phyloP scores from a whole-genome alignment of 2,888 invertebrate genomes.

The Amiota minor region DNA sequence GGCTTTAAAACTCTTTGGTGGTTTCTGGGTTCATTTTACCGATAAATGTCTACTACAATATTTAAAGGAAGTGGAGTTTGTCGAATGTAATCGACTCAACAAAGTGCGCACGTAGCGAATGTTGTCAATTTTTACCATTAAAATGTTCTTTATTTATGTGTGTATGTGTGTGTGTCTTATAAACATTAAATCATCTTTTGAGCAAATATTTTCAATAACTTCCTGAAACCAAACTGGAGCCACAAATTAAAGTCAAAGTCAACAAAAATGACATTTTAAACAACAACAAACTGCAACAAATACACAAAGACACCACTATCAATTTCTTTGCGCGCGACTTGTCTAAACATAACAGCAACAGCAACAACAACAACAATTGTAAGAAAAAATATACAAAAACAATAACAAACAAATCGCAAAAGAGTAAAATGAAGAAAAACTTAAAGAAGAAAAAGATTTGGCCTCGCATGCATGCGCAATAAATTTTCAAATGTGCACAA shows the following conservation, averaged over 20 bases:
- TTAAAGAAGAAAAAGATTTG: slow-evolving; percentile 48
- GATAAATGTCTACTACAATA: slow-evolving; percentile 8
- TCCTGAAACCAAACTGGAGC: slow-evolving; percentile 64
- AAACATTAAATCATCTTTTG: slow-evolving; percentile 21
- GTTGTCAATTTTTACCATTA: slow-evolving; percentile 19
- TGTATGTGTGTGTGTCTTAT: background rate
- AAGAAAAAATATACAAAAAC: background rate
- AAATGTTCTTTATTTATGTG: slow-evolving; percentile 13
- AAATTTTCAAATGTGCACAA: slow-evolving; percentile 48
- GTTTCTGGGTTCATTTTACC: too few relatives aligned
- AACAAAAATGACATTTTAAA: slow-evolving; percentile 66
- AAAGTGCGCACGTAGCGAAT: too few relatives aligned
- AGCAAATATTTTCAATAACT: slow-evolving; percentile 49
- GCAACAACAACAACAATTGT: background rate
- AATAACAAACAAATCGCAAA: slow-evolving; percentile 28
- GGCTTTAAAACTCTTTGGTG: too few relatives aligned
- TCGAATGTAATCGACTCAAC: background rate
- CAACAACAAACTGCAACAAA: slow-evolving; percentile 17
- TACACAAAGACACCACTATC: slow-evolving; percentile 25
- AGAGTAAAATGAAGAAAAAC: slow-evolving; percentile 34
- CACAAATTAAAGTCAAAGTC: slow-evolving; percentile 67
- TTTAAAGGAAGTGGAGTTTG: background rate
- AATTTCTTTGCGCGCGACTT: slow-evolving; percentile 3
- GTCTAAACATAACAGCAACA: background rate
- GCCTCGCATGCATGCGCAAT: slow-evolving; percentile 53